Percentiles rank a stretch among this genome's conserved stretches.
These are phyloP conservation scores for Pseudococcus longispinus DNA, from an alignment of 2,888 invertebrate genomes.

Conservation along the genomic window DNA sequence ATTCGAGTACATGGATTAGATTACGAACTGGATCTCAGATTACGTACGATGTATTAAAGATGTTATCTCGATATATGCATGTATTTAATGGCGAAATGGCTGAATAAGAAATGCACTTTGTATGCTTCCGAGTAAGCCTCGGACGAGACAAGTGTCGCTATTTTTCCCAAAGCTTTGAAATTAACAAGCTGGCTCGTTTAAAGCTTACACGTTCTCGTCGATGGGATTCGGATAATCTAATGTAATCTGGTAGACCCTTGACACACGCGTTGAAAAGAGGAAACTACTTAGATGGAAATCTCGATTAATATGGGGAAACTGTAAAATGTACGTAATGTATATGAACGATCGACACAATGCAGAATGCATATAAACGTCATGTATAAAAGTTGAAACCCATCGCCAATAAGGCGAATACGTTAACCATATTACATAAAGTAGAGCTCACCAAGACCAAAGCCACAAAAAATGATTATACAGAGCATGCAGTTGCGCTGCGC, in stretches of 20 bases:
- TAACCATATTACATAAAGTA: slow-evolving; percentile 11
- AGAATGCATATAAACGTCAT: not conserved
- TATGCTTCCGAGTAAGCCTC: not conserved
- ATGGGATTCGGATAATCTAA: not conserved
- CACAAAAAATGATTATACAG: slow-evolving; percentile 7
- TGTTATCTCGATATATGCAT: not conserved
- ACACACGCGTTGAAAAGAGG: not conserved
- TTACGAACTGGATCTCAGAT: not conserved
- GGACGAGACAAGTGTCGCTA: not conserved
- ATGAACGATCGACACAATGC: not conserved
- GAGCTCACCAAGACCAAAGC: not conserved
- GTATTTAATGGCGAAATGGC: too few species aligned
- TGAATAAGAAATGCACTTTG: not conserved
- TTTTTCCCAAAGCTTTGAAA: not conserved
- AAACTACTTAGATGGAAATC: not conserved
- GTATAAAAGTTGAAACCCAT: not conserved
- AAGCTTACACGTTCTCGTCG: not conserved
- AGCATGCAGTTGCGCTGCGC: too few species aligned
- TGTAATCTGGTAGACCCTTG: not conserved
- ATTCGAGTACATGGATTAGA: not conserved
- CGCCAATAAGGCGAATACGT: not conserved
- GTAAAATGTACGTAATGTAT: too few species aligned
- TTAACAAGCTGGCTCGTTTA: not conserved
- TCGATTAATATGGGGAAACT: not conserved
- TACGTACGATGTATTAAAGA: not conserved